Evolutionary conservation across 1,140 invertebrate species (phyloP).

Genomic region (Aphis gossypii): DNA sequence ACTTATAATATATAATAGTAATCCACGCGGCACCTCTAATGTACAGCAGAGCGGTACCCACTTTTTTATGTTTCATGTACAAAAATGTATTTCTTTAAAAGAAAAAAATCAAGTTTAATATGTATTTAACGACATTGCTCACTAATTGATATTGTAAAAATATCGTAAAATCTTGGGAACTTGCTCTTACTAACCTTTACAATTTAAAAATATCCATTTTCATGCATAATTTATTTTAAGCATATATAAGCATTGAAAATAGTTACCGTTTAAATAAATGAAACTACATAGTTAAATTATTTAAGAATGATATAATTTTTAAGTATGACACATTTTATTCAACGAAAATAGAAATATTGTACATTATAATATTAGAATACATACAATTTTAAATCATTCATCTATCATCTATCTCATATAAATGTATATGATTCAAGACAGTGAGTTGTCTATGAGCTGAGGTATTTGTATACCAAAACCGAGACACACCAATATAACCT

Average conservation of each 20-base stretch:
- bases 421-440: not conserved
- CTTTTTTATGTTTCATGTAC: not conserved
- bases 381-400: not conserved
- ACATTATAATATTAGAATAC: not conserved
- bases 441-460: too few species aligned
- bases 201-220: not conserved
- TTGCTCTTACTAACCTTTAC: not conserved
- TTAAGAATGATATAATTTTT: not conserved
- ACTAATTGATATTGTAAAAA: not conserved
- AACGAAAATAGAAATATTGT: not conserved
- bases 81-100: not conserved
- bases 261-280: not conserved
- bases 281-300: not conserved
- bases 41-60: too few species aligned
- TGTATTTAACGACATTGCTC: not conserved
- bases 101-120: not conserved
- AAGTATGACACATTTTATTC: not conserved
- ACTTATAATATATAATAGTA: too few species aligned
- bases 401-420: too few species aligned
- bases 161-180: not conserved
- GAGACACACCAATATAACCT: too few species aligned
- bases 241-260: too few species aligned
- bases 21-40: too few species aligned
- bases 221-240: not conserved
- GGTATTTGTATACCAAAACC: too few species aligned